These are phyloP conservation scores for Zosterops japonicus DNA, from an alignment of 2,113 vertebrate genomes.

Conservation along the genomic window DNA sequence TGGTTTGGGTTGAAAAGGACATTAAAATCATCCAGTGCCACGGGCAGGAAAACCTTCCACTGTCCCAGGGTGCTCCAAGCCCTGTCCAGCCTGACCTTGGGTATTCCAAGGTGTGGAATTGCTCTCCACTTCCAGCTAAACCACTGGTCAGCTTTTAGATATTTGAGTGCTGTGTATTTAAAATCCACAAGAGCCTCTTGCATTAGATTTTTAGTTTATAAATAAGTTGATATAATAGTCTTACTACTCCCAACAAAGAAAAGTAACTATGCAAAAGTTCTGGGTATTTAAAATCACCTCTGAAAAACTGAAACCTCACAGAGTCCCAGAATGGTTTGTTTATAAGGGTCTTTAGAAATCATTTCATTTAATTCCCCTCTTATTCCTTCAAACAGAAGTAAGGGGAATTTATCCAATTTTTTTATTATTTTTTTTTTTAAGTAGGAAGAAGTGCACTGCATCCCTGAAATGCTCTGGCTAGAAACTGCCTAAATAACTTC, in stretches of 20 bases:
- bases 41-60: neutral
- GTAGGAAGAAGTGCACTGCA: neutral
- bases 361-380: neutral
- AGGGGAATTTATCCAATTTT: accelerated
- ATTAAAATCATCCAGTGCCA: neutral
- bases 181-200: neutral
- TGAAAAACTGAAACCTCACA: neutral
- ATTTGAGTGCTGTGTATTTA: neutral
- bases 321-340: neutral
- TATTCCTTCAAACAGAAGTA: neutral
- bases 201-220: neutral
- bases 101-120: neutral
- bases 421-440: neutral
- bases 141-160: neutral
- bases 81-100: neutral
- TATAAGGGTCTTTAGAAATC: neutral
- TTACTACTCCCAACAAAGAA: neutral
- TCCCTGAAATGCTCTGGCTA: neutral
- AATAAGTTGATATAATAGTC: neutral
- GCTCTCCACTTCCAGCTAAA: neutral
- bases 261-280: neutral
- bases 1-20: neutral
- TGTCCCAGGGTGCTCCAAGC: neutral
- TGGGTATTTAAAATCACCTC: neutral
- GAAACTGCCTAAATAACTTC: neutral